These are phyloP conservation scores for Parazoanthus swiftii DNA, from an alignment of 92 coral and sea anemone species.

Conservation along the genomic window DNA sequence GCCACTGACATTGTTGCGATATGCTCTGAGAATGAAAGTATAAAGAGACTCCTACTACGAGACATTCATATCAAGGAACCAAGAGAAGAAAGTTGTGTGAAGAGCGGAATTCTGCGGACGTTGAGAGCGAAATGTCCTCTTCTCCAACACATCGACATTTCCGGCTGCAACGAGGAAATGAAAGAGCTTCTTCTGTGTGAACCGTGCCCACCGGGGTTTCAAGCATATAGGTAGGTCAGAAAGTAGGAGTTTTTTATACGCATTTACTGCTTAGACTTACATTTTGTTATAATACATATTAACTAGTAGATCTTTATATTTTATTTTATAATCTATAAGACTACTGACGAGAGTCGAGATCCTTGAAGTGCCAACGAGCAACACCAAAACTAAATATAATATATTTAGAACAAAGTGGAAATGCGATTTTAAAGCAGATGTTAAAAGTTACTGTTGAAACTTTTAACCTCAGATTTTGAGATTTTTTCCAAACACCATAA, in stretches of 20 bases:
- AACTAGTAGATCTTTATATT: too few species aligned
- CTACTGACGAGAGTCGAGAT: too few species aligned
- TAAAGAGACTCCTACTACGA: not conserved
- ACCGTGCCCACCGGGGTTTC: not conserved
- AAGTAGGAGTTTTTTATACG: not conserved
- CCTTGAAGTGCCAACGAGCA: too few species aligned
- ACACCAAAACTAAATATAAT: too few species aligned
- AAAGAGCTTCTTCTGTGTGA: not conserved
- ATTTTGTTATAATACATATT: too few species aligned
- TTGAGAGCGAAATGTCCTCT: not conserved
- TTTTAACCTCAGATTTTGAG: too few species aligned
- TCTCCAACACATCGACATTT: not conserved
- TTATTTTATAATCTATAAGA: too few species aligned
- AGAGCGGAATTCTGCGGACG: not conserved
- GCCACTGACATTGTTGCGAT: slow-evolving; percentile 1
- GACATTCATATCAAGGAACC: not conserved
- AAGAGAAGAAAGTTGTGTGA: not conserved
- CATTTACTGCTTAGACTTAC: too few species aligned
- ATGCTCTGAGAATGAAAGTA: not conserved
- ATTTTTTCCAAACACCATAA: too few species aligned
- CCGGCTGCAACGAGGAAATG: not conserved
- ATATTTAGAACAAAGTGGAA: too few species aligned
- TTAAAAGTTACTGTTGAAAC: too few species aligned
- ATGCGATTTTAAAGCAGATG: too few species aligned
- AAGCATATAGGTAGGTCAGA: not conserved